Evolutionary conservation across 2,113 vertebrate genomes (phyloP), one percentile per base, ranked within the genome.

Genomic region (Forbesichthys papilliferus): DNA sequence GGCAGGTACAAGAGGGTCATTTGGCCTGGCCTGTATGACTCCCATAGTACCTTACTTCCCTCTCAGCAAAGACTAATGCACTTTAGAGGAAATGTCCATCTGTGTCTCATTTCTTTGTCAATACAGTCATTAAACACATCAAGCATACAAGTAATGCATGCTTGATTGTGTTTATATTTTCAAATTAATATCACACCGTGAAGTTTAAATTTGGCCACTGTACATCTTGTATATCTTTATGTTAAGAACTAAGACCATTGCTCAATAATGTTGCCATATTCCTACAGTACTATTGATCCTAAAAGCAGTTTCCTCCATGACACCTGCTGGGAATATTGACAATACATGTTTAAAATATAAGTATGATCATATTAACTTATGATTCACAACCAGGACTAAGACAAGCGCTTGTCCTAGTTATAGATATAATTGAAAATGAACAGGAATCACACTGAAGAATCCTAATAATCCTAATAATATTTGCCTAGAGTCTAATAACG

Each of bases 41-140:
- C 73, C 66, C 66, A 66, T 58, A 64, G 68, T 56, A 55, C 70
- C 20, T 63, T 42, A 12, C 56, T 73, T 42, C 72, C 18, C 69
- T 71, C 54, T 27, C 53, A 20, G 18, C 47, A 48, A 14, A 13
- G 16, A 67, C 70, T 85, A 80, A 86, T 86, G 78, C 68, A 79
- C 78, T 64, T 42, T 14, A 13, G 76, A 63, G 58, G 72, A 75
- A 69, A 61, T 42, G 68, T 68, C 69, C 75, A 48, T 34, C 11
- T 20, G 18, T 48, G 52, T 67, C 77, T 86, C 68, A 69, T 67
- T 71, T 75, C 71, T 67, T 68, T 58, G 80, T 85, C 84, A 68
- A 81, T 84, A 75, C 1, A 49, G 48, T 78, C 58, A 57, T 77
- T 74, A 85, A 80, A 85, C n/a, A 34, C 62, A 61, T 71, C 63